Conservation (phyloP, 1,140 invertebrate genomes). For the Neuroterus valhalla region DNA sequence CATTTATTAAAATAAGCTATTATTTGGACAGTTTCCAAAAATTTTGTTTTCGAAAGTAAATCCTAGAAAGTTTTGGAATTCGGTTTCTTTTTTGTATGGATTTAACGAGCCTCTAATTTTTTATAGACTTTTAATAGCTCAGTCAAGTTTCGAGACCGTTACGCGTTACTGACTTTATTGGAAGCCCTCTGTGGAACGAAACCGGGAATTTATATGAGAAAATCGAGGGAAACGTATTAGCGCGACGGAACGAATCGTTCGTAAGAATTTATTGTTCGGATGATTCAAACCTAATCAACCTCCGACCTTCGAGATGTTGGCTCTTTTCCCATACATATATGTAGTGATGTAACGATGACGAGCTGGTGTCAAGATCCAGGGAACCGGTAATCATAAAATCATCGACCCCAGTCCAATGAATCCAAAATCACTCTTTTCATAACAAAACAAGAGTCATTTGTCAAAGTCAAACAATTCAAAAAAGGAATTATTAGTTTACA, state of each 20-base stretch:
- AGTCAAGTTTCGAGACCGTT: neutral
- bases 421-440: neutral
- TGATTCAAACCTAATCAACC: conserved; percentile 55
- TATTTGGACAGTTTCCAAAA: too few species aligned
- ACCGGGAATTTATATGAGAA: conserved; percentile 20
- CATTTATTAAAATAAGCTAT: too few species aligned
- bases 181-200: neutral
- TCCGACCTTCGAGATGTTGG: conserved; percentile 39
- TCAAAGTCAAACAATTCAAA: neutral
- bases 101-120: too few species aligned
- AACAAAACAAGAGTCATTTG: neutral
- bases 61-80: too few species aligned
- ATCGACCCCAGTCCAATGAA: conserved; percentile 18
- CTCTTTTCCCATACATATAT: conserved; percentile 30
- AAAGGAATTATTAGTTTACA: neutral
- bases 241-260: conserved; percentile 43
- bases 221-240: conserved; percentile 44
- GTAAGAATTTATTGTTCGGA: conserved; percentile 52
- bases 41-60: too few species aligned
- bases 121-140: too few species aligned
- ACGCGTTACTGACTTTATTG: neutral
- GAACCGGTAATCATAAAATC: conserved; percentile 59
- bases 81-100: too few species aligned
- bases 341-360: conserved; percentile 48
- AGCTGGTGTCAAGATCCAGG: conserved; percentile 44